These are phyloP conservation scores for Andrena dorsata DNA, from an alignment of 2,888 invertebrate genomes.

Conservation along the genomic window DNA sequence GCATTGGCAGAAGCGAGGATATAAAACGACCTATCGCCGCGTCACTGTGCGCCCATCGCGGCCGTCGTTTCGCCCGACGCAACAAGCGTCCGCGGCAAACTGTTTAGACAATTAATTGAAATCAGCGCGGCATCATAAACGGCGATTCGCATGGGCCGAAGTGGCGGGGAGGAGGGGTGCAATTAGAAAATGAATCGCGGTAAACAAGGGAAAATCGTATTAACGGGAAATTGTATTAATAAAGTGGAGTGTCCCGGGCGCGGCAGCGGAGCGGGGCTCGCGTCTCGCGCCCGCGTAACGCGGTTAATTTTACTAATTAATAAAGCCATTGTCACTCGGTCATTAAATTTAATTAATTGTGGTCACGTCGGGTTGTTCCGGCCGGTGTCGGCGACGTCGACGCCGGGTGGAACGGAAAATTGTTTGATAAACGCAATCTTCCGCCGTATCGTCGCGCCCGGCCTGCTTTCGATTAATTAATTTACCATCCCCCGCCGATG, in stretches of 20 bases:
- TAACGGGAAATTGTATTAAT: conserved; percentile 42
- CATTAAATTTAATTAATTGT: conserved; percentile 66
- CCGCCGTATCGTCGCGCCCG: conserved; percentile 1
- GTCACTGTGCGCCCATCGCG: background rate
- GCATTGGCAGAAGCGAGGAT: background rate
- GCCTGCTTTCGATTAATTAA: conserved; percentile 53
- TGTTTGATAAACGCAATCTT: conserved; percentile 56
- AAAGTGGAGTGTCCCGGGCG: conserved; percentile 10
- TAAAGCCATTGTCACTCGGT: conserved; percentile 64
- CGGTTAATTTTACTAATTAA: conserved; percentile 67
- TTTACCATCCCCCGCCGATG: background rate
- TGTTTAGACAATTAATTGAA: conserved; percentile 28
- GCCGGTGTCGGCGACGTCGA: background rate
- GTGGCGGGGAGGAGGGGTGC: background rate
- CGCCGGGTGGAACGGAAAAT: conserved; percentile 53
- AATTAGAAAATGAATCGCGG: conserved; percentile 45
- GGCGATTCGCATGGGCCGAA: background rate
- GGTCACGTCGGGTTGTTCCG: conserved; percentile 44
- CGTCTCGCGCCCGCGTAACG: conserved; percentile 34
- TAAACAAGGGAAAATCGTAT: conserved; percentile 31
- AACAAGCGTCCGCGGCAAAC: background rate
- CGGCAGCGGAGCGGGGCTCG: background rate
- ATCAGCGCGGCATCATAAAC: conserved; percentile 7
- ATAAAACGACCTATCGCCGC: conserved; percentile 14
- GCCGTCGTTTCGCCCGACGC: background rate